These are phyloP conservation scores for Equus przewalskii DNA, from an alignment of 2,113 vertebrate genomes.

Conservation along the genomic window DNA sequence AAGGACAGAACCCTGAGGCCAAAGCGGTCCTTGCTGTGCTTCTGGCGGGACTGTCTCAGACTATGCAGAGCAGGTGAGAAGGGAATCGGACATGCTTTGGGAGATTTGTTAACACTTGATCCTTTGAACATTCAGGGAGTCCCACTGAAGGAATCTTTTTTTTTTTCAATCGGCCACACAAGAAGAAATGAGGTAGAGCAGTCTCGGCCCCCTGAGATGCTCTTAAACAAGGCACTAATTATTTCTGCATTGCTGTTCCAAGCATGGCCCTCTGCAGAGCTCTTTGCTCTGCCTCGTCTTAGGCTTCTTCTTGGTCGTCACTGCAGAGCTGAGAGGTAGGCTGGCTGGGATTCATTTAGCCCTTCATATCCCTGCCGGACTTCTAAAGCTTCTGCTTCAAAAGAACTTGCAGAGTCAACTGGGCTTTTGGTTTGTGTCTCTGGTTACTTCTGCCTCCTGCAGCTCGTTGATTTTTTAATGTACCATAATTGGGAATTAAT, in stretches of 20 bases:
- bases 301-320: conserved; percentile 50
- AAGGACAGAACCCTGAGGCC: not conserved
- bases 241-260: conserved; percentile 68
- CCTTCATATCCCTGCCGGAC: conserved; percentile 68
- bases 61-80: not conserved
- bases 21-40: not conserved
- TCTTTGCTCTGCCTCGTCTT: conserved; percentile 64
- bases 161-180: conserved; percentile 57
- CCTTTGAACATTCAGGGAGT: conserved; percentile 44
- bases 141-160: not conserved
- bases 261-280: conserved; percentile 7
- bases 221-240: conserved; percentile 80
- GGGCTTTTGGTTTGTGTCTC: conserved; percentile 70
- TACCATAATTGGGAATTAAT: conserved; percentile 86
- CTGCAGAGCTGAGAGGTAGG: conserved; percentile 35
- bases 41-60: not conserved
- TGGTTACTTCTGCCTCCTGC: conserved; percentile 78
- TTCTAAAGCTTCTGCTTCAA: conserved; percentile 68
- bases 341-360: conserved; percentile 71
- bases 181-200: conserved; percentile 76
- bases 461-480: conserved; percentile 86
- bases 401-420: conserved; percentile 73
- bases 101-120: conserved; percentile 49
- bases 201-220: conserved; percentile 60
- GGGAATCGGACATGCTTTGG: not conserved